Percentiles rank a stretch among this genome's conserved stretches.
Conservation (phyloP, 2,888 invertebrate species). For the Troides aeacus region DNA sequence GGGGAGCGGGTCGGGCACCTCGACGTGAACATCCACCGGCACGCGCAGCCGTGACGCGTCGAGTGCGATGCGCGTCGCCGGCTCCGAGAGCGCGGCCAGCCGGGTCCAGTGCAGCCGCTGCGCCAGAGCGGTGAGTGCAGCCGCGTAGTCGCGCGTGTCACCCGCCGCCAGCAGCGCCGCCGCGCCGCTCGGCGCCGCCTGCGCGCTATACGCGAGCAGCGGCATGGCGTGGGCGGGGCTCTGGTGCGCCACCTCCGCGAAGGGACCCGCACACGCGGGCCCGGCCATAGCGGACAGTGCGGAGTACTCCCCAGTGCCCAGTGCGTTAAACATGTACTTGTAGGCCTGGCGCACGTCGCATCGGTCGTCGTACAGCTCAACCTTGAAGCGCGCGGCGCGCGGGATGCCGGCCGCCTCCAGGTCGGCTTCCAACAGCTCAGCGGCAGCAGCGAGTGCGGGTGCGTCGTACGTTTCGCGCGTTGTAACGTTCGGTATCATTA, state of each 20-base stretch:
- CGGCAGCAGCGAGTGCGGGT: conserved; percentile 50
- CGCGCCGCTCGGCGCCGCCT: conserved; percentile 45
- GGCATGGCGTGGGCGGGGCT: conserved; percentile 55
- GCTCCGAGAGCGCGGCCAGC: conserved; percentile 54
- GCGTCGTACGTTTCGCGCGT: conserved; percentile 47
- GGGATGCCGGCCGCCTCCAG: conserved; percentile 27
- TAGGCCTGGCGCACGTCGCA: conserved; percentile 59
- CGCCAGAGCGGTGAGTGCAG: conserved; percentile 40
- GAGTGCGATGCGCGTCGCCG: conserved; percentile 49
- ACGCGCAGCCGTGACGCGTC: conserved; percentile 47
- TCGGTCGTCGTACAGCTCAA: conserved; percentile 54
- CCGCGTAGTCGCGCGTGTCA: conserved; percentile 52
- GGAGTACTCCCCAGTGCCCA: conserved; percentile 56
- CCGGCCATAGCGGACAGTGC: conserved; percentile 60
- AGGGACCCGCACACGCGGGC: conserved; percentile 63
- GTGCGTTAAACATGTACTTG: conserved; percentile 57
- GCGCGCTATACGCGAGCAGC: conserved; percentile 58
- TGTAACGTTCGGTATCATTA: conserved; percentile 44
- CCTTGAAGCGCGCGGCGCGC: conserved; percentile 45
- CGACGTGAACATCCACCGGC: conserved; percentile 50
- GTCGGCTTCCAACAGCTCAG: conserved; percentile 56
- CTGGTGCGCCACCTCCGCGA: conserved; percentile 60
- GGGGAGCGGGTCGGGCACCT: conserved; percentile 59
- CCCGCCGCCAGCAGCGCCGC: conserved; percentile 36
- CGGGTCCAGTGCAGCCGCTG: conserved; percentile 51